phyloP scores from a whole-genome alignment of 2,888 invertebrate species.

The Drepanosiphum platanoidis region DNA sequence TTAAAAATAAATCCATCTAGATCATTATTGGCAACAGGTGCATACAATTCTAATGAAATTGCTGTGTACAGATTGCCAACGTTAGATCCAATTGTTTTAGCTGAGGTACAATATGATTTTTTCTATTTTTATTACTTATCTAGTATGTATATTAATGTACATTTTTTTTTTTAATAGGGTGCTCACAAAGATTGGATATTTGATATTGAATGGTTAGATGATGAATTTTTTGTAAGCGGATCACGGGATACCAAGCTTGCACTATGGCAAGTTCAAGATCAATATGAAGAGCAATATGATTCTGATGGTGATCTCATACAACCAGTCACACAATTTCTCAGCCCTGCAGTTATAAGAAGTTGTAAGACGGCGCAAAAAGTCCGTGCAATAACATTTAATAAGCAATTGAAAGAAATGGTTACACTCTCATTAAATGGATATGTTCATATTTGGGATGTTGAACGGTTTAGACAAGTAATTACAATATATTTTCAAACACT shows the following conservation, averaged over 20 bases:
- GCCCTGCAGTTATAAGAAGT: conserved; percentile 79
- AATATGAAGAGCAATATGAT: conserved; percentile 68
- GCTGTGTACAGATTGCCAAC: conserved; percentile 93
- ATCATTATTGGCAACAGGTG: conserved; percentile 90
- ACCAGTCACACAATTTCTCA: conserved; percentile 69
- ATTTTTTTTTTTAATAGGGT: conserved; percentile 67
- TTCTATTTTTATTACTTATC: not conserved
- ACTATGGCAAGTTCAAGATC: conserved; percentile 81
- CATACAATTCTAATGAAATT: conserved; percentile 89
- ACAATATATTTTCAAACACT: no score
- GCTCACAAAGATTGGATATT: conserved; percentile 93
- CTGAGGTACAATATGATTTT: conserved; percentile 72
- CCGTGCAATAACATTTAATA: conserved; percentile 88
- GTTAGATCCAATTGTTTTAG: conserved; percentile 92
- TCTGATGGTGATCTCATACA: conserved; percentile 68
- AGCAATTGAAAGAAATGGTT: conserved; percentile 85
- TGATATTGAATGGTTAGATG: conserved; percentile 96
- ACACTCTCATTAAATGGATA: conserved; percentile 92
- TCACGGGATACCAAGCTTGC: conserved; percentile 91
- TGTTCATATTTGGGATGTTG: conserved; percentile 93
- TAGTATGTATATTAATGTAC: not conserved
- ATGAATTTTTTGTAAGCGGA: conserved; percentile 93
- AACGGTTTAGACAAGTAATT: conserved; percentile 80
- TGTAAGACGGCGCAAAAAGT: conserved; percentile 83
- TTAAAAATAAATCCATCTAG: conserved; percentile 93